Evolutionary conservation across 1,140 invertebrate species (phyloP).

Genomic region (Drosophila lacteicornis): DNA sequence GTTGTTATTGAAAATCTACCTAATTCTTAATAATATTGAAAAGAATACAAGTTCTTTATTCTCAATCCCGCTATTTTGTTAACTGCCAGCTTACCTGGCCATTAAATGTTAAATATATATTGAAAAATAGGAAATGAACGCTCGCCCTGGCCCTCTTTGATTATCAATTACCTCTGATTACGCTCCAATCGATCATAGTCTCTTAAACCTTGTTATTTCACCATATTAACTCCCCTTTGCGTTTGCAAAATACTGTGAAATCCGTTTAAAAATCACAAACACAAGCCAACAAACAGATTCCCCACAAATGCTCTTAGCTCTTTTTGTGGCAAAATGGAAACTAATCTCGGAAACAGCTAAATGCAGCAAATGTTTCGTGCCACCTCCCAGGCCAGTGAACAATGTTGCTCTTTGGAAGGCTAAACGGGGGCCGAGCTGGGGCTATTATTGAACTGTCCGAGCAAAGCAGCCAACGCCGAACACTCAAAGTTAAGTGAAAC

Average conservation of each 20-base stretch:
- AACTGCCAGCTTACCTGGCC: neutral
- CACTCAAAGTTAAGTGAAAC: conserved; percentile 79
- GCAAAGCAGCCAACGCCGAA: conserved; percentile 35
- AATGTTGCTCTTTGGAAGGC: conserved; percentile 32
- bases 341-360: conserved; percentile 28
- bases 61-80: neutral
- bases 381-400: conserved; percentile 12
- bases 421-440: conserved; percentile 21
- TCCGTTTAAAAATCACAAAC: conserved; percentile 11
- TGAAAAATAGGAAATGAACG: neutral
- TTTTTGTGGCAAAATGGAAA: conserved; percentile 36
- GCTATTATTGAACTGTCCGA: conserved; percentile 42
- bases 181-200: too few species aligned
- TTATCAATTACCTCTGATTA: neutral
- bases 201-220: neutral
- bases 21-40: neutral
- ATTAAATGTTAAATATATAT: too few species aligned
- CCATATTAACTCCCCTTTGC: conserved; percentile 1
- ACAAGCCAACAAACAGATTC: conserved; percentile 35
- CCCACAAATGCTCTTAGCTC: conserved; percentile 65
- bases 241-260: neutral
- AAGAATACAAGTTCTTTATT: neutral
- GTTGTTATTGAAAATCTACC: too few species aligned
- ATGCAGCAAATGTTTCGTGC: conserved; percentile 10
- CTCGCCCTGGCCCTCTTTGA: too few species aligned